A percentile compares a stretch with the other conserved stretches of the same genome.
Evolutionary conservation across 2,113 vertebrate species (phyloP).

Genomic region (Isichthys henryi): DNA sequence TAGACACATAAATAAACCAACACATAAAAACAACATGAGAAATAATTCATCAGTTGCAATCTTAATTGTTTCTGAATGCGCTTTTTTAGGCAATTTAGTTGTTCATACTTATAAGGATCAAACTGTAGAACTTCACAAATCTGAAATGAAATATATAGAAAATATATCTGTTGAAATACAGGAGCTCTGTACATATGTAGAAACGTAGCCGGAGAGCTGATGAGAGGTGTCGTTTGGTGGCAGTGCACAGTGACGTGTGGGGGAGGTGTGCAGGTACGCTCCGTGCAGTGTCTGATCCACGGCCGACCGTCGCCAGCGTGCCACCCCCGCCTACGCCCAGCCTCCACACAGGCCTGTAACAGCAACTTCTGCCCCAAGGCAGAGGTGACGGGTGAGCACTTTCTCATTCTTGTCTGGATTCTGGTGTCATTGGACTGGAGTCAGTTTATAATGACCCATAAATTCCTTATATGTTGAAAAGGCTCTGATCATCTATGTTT

Average conservation of each 20-base stretch:
- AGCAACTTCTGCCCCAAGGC: slow-evolving; percentile 69
- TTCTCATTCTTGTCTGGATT: not conserved
- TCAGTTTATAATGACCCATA: not conserved
- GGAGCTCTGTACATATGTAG: not conserved
- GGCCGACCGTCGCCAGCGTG: slow-evolving; percentile 59
- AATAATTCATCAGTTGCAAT: not conserved
- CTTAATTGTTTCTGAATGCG: not conserved
- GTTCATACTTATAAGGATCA: not conserved
- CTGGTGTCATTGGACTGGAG: not conserved
- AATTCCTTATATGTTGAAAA: not conserved
- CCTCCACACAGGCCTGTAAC: slow-evolving; percentile 69
- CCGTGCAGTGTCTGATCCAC: slow-evolving; percentile 63
- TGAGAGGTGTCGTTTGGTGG: not conserved
- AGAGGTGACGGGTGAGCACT: slow-evolving; percentile 58
- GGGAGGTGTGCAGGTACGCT: slow-evolving; percentile 69
- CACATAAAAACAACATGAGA: not conserved
- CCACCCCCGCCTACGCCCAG: slow-evolving; percentile 54
- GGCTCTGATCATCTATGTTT: not conserved
- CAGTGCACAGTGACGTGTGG: slow-evolving; percentile 80
- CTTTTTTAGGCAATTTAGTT: not conserved
- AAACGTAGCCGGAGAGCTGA: not conserved
- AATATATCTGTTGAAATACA: not conserved
- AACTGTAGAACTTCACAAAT: not conserved
- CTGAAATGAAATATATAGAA: not conserved
- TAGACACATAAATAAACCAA: not conserved